Conservation (phyloP, 2,797 vertebrate species). For the Crossoptilon crossoptilon region DNA sequence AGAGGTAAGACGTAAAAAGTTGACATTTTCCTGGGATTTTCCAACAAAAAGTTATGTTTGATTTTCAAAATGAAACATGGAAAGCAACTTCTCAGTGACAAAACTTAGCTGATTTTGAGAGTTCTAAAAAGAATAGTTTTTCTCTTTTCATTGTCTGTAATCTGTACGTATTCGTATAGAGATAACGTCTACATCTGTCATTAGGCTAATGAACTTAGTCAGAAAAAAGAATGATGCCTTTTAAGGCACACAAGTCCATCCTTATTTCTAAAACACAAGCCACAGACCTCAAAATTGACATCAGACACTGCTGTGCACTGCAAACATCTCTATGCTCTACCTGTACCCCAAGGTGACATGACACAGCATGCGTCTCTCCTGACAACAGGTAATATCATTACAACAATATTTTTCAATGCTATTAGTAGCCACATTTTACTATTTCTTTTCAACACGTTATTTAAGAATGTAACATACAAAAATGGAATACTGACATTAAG, state of each 20-base stretch:
- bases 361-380: neutral
- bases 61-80: neutral
- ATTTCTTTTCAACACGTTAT: neutral
- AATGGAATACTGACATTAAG: neutral
- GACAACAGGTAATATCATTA: neutral
- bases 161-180: neutral
- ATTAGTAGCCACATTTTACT: neutral
- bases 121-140: neutral
- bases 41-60: neutral
- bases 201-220: neutral
- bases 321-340: neutral
- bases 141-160: neutral
- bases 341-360: neutral
- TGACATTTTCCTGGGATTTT: neutral
- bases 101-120: neutral
- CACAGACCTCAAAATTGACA: neutral
- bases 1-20: neutral
- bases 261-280: neutral
- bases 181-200: neutral
- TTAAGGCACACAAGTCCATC: neutral
- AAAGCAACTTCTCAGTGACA: neutral
- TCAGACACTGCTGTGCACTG: neutral
- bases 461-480: neutral
- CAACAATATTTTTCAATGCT: neutral
- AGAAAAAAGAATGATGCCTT: neutral